Base-by-base conservation (phyloP, 2,888 invertebrate genomes). In the Cataglyphis albicans region DNA sequence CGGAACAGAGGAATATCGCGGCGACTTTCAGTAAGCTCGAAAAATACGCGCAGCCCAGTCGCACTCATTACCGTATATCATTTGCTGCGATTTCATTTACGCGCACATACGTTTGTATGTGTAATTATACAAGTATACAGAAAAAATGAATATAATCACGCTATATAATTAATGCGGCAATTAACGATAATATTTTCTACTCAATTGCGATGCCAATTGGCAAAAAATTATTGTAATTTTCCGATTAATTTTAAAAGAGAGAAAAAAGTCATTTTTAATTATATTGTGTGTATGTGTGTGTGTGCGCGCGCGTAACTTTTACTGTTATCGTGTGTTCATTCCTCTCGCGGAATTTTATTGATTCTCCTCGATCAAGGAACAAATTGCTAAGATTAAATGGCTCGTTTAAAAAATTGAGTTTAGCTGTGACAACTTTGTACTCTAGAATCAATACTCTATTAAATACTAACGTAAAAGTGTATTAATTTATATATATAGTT, bases 81-180 rank as follows among this genome's bases (percentile, higher is more conserved):
- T 21, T 70, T 61, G 70, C 70, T 21, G 25, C 78, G 70, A 80
- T 70, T 80, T 61, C 70, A 57, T 78, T 78, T 78, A 57, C 15
- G 29, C 48, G 65, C 67, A 67, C 6, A 68, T 29, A 55, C 74
- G 55, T 29, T 29, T 2, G 29, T 29, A 29, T 29, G 29, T 29
- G 29, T 29, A 59, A 21, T 63, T 61, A 48, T 6, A 67, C 55
- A 44, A 48, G 32, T 78, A 29, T 29, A 29, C 29, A 29, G 41
- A 78, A 52, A 57, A 41, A 78, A 61, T 63, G 57, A 38, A 52
- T 68, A 35, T 73, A 81, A 41, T 25, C 52, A 38, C 44, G 48
- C 41, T 3, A 21, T 67, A 52, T 76, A 82, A 82, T 82, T 82
- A 68, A 68, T 59, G 38, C 63, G 52, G 55, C 68, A 82, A 82